Evolutionary conservation across 2,797 vertebrate genomes (phyloP), one percentile per base, ranked within the genome.

Genomic region (Enteromius unitaeniatus): DNA sequence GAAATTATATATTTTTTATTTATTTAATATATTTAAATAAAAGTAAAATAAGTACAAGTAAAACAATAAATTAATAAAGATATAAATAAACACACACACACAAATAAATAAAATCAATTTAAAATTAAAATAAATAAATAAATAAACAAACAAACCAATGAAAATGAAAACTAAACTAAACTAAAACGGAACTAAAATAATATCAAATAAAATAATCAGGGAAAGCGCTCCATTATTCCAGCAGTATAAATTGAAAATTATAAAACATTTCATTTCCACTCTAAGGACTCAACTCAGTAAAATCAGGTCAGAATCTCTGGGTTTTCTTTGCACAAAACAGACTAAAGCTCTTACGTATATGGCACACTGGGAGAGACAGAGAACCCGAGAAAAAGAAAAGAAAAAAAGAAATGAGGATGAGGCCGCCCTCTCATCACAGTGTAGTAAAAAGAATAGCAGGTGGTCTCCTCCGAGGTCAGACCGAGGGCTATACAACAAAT

Each of bases 401-500:
- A 62, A 55, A 31, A 15, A 42, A 60, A 26, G 28, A 81, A 68
- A 77, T 45, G 62, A 83, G 45, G 70, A 73, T 17, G 13, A 79
- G 77, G 31, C 60, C 42, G 28, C 49, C 34, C 72, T 74, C 68
- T 60, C 65, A 51, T 49, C 60, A 28, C 14, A 58, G n/a, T 74
- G 74, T 49, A 55, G 81, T 73, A 68, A 73, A 60, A 82, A 40
- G 40, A 69, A 73, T 28, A 78, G 83, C 83, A 85, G 83, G 79
- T 82, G 83, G 49, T 42, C 60, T 82, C 37, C 47, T 75, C 68
- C 49, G 79, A 88, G 84, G 82, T 84, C 15, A 87, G 79, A 77
- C 23, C 34, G 49, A 67, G 55, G 85, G 55, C 82, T 80, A 62
- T 65, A 69, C 19, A 78, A 53, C 26, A 21, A 84, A 62, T 79